Evolutionary conservation across 1,140 invertebrate genomes (phyloP), one percentile per base, ranked within the genome.

Genomic region (Coenobita brevimanus): DNA sequence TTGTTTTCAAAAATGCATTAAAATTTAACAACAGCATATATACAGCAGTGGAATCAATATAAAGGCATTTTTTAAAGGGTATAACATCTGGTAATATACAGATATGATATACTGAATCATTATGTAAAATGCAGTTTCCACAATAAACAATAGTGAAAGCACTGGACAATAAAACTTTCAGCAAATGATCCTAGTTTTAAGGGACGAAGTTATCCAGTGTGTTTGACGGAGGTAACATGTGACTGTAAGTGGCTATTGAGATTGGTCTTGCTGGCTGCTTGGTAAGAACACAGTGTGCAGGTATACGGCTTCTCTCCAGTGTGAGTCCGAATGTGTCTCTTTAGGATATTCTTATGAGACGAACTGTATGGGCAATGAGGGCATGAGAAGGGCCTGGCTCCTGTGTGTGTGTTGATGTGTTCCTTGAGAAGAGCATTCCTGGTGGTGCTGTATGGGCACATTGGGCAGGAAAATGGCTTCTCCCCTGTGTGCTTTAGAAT

Each of bases 321-420:
- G 80, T 82, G 80, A 15, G 80, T 82, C 30, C 80, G n/a, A 21
- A 82, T 71, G 41, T 82, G 80, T 46, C 80, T 82, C 80, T 82
- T 82, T 36, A 82, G 38, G 30, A 82, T 82, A 50, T 82, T 82
- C 80, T 82, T 82, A 24, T 82, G 80, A 8, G 80, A 82, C n/a
- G 80, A 82, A 38, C 41, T 82, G 43, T 82, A 82, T 24, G 80
- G 27, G 21, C 80, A 82, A 33, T 33, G 67, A 10, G 80, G 64
- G 24, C 80, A 82, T 0, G 80, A 82, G 62, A 82, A 82, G 60
- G 80, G 80, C 33, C 80, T 64, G 62, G 30, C 54, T 27, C 80
- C 80, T 17, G 80, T 82, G 41, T 82, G 80, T 13, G 80, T 82
- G 38, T 82, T 82, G 41, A 82, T 82, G 64, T 82, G 80, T 64